These are phyloP conservation scores for Drosophila kuntzei DNA, from an alignment of 2,888 invertebrate species.

Conservation along the genomic window DNA sequence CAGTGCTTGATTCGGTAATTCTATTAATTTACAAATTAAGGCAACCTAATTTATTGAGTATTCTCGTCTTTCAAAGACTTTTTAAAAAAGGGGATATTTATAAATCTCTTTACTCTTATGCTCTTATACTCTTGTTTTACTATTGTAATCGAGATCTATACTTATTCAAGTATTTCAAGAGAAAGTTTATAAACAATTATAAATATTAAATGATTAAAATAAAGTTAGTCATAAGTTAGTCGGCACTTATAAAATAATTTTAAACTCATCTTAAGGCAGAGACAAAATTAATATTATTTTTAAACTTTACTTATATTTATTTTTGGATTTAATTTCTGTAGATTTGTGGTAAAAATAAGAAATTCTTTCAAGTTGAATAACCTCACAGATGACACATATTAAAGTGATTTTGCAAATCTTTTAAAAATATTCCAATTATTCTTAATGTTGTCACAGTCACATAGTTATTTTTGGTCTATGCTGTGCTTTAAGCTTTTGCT, in stretches of 20 bases:
- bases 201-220: neutral
- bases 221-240: neutral
- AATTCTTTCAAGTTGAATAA: neutral
- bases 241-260: too few species aligned
- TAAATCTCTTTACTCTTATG: too few species aligned
- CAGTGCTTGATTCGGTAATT: too few species aligned
- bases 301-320: neutral
- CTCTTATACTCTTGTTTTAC: too few species aligned
- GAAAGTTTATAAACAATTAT: too few species aligned
- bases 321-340: neutral
- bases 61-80: too few species aligned
- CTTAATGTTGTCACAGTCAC: constrained; percentile 12
- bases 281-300: neutral
- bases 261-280: too few species aligned
- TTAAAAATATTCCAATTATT: constrained; percentile 12
- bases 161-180: too few species aligned
- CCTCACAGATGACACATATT: constrained; percentile 41
- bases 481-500: constrained; percentile 45
- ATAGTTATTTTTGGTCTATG: constrained; percentile 36
- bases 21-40: too few species aligned
- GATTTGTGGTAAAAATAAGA: neutral
- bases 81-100: too few species aligned
- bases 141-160: too few species aligned
- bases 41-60: too few species aligned
- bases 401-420: constrained; percentile 29